A percentile compares a stretch with the other conserved stretches of the same genome.
Conservation (phyloP, 2,888 invertebrate species). For the Leucophenga maculata region DNA sequence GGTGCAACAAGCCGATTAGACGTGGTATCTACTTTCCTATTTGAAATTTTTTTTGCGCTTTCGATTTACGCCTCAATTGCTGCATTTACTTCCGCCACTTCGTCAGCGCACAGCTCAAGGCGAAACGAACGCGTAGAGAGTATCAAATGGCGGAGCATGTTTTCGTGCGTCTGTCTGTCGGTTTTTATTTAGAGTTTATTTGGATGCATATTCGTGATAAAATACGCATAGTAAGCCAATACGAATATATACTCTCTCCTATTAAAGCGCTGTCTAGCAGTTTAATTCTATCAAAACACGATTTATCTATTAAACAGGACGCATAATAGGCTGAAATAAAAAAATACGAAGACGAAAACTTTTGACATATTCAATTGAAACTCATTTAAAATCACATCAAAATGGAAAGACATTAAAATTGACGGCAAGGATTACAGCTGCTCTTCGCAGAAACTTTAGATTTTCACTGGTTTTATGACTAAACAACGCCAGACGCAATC, state of each 20-base stretch:
- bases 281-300: too few relatives aligned
- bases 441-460: neutral
- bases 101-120: too few relatives aligned
- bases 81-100: neutral
- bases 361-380: too few relatives aligned
- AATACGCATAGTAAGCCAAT: too few relatives aligned
- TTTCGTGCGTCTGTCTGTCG: too few relatives aligned
- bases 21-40: neutral
- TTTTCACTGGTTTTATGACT: neutral
- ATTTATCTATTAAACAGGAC: neutral
- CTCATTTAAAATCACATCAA: slow-evolving; percentile 13
- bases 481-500: neutral
- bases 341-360: neutral
- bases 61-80: slow-evolving; percentile 7
- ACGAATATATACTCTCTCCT: too few relatives aligned
- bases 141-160: too few relatives aligned
- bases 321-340: neutral
- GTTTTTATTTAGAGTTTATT: too few relatives aligned
- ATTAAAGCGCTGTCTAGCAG: too few relatives aligned
- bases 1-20: slow-evolving; percentile 7
- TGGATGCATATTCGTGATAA: too few relatives aligned
- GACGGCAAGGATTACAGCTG: neutral
- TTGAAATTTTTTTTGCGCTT: neutral
- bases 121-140: too few relatives aligned
- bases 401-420: slow-evolving; percentile 17